phyloP scores from a whole-genome alignment of 1,140 invertebrate species.

The Microvelia longipes region DNA sequence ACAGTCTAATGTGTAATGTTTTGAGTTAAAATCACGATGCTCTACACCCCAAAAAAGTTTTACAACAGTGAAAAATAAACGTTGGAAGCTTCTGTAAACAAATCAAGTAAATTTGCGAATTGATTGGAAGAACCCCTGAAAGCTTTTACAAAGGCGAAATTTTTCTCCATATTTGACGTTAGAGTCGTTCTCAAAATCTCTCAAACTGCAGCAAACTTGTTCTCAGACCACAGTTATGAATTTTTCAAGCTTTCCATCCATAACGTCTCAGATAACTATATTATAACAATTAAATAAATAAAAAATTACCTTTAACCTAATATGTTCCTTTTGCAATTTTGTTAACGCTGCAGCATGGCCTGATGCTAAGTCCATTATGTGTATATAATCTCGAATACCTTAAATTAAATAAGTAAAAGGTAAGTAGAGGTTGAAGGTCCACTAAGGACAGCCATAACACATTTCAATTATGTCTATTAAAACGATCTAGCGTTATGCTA shows the following conservation, averaged over 20 bases:
- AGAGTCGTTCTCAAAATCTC: too few species aligned
- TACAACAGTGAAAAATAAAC: too few species aligned
- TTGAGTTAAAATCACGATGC: too few species aligned
- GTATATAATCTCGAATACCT: slow-evolving; percentile 88
- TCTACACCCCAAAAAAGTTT: too few species aligned
- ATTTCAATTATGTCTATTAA: neutral
- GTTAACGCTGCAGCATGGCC: slow-evolving; percentile 74
- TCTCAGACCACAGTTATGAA: too few species aligned
- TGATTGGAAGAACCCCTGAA: too few species aligned
- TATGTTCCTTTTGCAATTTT: slow-evolving; percentile 41
- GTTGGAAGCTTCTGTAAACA: too few species aligned
- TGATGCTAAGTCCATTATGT: slow-evolving; percentile 77
- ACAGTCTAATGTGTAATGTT: too few species aligned
- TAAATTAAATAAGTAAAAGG: slow-evolving; percentile 7
- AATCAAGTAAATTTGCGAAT: too few species aligned
- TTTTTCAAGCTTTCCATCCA: neutral
- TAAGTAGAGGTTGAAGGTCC: neutral
- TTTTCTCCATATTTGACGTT: too few species aligned
- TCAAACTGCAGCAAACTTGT: too few species aligned
- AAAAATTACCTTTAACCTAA: slow-evolving; percentile 41
- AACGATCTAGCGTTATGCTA: neutral
- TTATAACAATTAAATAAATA: neutral
- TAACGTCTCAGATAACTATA: neutral
- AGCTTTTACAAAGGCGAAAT: too few species aligned
- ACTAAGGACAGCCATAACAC: neutral